A percentile compares a stretch with the other conserved stretches of the same genome.
These are phyloP conservation scores for Drosophila differens DNA, from an alignment of 2,888 invertebrate species.

Conservation along the genomic window DNA sequence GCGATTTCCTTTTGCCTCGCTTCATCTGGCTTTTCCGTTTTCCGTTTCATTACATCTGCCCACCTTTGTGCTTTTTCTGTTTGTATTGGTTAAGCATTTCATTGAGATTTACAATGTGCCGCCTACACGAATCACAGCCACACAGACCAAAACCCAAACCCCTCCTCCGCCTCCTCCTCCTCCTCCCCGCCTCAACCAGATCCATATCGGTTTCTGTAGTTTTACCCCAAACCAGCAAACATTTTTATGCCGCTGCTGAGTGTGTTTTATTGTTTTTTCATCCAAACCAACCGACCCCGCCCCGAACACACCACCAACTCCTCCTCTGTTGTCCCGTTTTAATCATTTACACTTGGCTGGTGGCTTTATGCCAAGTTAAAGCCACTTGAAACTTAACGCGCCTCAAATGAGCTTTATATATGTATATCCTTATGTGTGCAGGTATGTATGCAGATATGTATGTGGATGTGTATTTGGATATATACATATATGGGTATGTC, in stretches of 20 bases:
- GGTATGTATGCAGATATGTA: not conserved
- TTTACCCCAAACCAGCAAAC: not conserved
- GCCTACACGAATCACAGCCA: constrained; percentile 7
- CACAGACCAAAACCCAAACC: not conserved
- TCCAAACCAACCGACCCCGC: not conserved
- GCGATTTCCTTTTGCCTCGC: constrained; percentile 49
- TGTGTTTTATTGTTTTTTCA: constrained; percentile 58
- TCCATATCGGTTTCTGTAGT: not conserved
- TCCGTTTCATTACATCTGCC: constrained; percentile 67
- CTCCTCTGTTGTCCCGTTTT: constrained; percentile 25
- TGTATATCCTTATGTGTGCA: not conserved
- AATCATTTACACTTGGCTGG: constrained; percentile 71
- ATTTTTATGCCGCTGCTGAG: constrained; percentile 27
- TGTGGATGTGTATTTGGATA: not conserved
- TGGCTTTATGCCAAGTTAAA: constrained; percentile 28
- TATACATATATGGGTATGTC: not conserved
- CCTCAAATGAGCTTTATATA: constrained; percentile 63
- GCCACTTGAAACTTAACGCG: constrained; percentile 62
- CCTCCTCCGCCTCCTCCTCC: fast-evolving
- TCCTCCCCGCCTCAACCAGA: not conserved
- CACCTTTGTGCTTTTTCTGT: constrained; percentile 47
- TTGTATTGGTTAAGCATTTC: constrained; percentile 42
- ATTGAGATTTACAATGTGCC: constrained; percentile 39
- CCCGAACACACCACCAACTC: not conserved
- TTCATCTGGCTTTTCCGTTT: constrained; percentile 52